A percentile compares a stretch with the other conserved stretches of the same genome.
phyloP scores from a whole-genome alignment of 2,888 invertebrate genomes.

The Aspidapion aeneum region DNA sequence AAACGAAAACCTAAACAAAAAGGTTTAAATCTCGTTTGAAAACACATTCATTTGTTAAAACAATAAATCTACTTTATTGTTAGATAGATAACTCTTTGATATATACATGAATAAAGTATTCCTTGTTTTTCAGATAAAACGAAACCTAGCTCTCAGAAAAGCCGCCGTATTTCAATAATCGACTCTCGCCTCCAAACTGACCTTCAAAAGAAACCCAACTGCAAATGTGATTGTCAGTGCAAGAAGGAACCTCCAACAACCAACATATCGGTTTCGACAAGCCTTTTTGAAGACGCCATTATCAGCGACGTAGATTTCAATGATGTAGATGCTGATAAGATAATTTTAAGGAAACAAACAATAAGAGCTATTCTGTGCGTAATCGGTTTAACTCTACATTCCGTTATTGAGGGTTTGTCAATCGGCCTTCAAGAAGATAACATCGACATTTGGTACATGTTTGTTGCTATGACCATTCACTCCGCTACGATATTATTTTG shows the following conservation, averaged over 20 bases:
- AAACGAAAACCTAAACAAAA: no score
- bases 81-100: no score
- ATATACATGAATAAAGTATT: no score
- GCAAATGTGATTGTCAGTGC: background rate
- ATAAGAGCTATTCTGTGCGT: constrained; percentile 27
- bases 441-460: constrained; percentile 52
- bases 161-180: constrained; percentile 46
- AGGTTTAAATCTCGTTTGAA: no score
- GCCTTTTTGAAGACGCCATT: background rate
- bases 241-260: background rate
- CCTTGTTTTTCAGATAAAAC: background rate
- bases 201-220: constrained; percentile 13
- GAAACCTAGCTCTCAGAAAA: no score
- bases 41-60: no score
- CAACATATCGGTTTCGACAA: background rate
- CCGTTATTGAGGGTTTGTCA: constrained; percentile 54
- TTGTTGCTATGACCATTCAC: constrained; percentile 52
- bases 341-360: background rate
- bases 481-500: constrained; percentile 54
- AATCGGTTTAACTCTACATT: constrained; percentile 53
- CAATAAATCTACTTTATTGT: no score
- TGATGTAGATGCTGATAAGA: background rate
- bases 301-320: background rate
- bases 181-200: constrained; percentile 36
- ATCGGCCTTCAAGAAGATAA: constrained; percentile 50